Percentiles rank a stretch among this genome's conserved stretches.
Evolutionary conservation across 2,797 vertebrate species (phyloP).

Genomic region (Malurus splendens): DNA sequence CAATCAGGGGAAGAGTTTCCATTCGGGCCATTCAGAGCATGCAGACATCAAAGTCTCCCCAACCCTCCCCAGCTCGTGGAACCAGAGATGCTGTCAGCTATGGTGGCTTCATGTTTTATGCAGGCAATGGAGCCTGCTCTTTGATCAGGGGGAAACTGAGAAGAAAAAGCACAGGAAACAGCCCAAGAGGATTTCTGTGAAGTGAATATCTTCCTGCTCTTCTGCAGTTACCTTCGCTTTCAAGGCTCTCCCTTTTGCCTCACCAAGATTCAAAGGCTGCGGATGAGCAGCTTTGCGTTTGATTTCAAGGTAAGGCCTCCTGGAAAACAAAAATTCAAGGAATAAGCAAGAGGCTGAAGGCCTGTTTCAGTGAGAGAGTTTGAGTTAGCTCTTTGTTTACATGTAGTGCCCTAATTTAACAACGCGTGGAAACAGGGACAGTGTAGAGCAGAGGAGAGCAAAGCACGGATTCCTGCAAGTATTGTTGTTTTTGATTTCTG

Average conservation of each 20-base stretch:
- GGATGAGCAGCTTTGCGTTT: background rate
- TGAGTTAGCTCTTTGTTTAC: background rate
- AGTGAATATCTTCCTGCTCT: background rate
- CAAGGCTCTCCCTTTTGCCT: background rate
- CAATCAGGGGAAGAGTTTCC: background rate
- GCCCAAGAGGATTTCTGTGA: background rate
- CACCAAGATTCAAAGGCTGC: background rate
- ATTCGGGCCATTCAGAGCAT: background rate
- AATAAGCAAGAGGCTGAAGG: background rate
- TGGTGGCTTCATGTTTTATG: slow-evolving; percentile 8
- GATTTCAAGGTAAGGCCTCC: background rate
- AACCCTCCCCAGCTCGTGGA: fast-evolving
- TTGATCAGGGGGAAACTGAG: slow-evolving; percentile 30
- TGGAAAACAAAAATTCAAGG: background rate
- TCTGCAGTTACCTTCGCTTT: background rate
- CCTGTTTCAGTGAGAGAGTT: background rate
- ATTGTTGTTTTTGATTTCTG: background rate
- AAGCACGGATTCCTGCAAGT: background rate
- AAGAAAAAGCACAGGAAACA: background rate
- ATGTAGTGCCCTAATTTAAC: background rate
- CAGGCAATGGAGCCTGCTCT: background rate
- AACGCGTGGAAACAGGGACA: fast-evolving
- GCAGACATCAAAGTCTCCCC: background rate
- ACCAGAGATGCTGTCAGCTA: background rate
- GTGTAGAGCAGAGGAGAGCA: background rate